phyloP scores from a whole-genome alignment of 1,140 invertebrate genomes.

The Mya arenaria region DNA sequence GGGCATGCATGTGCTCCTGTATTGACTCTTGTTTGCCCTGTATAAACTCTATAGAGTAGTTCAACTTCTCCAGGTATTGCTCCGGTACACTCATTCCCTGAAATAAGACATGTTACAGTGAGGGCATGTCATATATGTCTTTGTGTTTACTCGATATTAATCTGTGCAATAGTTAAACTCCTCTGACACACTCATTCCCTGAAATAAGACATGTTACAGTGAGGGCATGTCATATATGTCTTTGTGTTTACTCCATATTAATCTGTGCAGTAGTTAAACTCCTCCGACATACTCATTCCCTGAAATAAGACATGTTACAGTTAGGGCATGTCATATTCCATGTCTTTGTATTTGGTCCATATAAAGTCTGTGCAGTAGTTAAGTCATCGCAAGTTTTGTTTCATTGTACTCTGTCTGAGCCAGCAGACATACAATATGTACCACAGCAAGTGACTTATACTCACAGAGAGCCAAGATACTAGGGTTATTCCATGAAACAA shows the following conservation, averaged over 20 bases:
- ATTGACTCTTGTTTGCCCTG: slow-evolving; percentile 68
- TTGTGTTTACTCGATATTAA: slow-evolving; percentile 69
- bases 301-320: slow-evolving; percentile 32
- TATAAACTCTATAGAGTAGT: slow-evolving; percentile 72
- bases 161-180: slow-evolving; percentile 75
- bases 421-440: too few relatives aligned
- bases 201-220: background rate
- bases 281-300: slow-evolving; percentile 71
- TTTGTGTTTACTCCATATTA: slow-evolving; percentile 68
- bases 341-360: slow-evolving; percentile 65
- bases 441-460: too few relatives aligned
- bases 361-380: slow-evolving; percentile 73
- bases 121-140: slow-evolving; percentile 58
- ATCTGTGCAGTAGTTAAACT: slow-evolving; percentile 74
- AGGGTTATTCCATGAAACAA: too few relatives aligned
- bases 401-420: too few relatives aligned
- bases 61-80: slow-evolving; percentile 72
- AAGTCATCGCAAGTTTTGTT: too few relatives aligned
- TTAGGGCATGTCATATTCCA: too few relatives aligned
- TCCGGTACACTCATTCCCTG: slow-evolving; percentile 71
- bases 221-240: slow-evolving; percentile 59
- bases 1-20: slow-evolving; percentile 56
- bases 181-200: slow-evolving; percentile 70
- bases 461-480: too few relatives aligned
- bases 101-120: background rate